Conservation (phyloP, 35 echinoderm and acorn worm genomes). For the Patiria miniata region DNA sequence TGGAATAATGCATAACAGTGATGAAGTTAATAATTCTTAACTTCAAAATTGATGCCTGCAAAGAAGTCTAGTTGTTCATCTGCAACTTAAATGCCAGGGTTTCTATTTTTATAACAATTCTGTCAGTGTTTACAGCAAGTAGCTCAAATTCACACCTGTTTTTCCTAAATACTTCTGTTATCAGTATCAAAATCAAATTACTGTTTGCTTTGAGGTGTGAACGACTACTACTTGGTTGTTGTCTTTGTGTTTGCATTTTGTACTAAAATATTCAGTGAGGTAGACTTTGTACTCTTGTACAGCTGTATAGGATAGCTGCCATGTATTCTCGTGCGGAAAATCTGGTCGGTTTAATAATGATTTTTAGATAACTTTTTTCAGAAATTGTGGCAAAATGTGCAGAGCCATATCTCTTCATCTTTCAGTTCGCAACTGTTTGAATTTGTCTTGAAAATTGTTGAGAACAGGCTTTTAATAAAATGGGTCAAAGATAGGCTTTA, state of each 20-base stretch:
- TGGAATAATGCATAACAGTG: neutral
- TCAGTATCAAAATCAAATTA: conserved; percentile 19
- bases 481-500: too few species aligned
- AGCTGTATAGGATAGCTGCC: too few species aligned
- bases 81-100: neutral
- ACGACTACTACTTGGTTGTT: neutral
- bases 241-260: neutral
- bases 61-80: neutral
- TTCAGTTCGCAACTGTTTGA: too few species aligned
- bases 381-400: too few species aligned
- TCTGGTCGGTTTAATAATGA: too few species aligned
- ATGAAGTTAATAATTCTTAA: conserved; percentile 20
- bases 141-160: conserved; percentile 3
- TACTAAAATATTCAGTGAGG: neutral
- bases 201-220: conserved; percentile 11
- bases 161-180: neutral
- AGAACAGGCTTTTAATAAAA: too few species aligned
- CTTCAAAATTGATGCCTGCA: neutral
- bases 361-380: too few species aligned
- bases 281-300: neutral
- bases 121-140: neutral
- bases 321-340: too few species aligned
- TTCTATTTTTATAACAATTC: neutral
- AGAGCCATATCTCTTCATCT: too few species aligned
- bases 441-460: too few species aligned